Evolutionary conservation across 2,113 vertebrate species (phyloP), one percentile per base, ranked within the genome.

Genomic region (Ophthalmotilapia sp.): DNA sequence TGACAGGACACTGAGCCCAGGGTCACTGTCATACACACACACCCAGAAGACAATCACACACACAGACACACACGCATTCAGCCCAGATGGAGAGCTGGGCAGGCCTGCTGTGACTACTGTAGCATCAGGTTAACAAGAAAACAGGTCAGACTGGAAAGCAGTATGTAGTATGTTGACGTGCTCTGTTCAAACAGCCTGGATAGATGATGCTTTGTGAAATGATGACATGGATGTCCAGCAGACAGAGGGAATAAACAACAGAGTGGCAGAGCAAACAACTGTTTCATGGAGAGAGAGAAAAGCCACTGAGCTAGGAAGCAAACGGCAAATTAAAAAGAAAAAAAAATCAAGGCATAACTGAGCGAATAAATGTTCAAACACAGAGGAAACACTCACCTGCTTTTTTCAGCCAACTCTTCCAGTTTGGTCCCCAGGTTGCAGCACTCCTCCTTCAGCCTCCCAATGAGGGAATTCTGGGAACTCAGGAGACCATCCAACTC

Each of bases 391-490:
- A 21, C 96, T 87, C 90, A 97, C 98, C 98, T 97, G 96, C 95
- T 97, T 85, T 96, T 97, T 91, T 96, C 96, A 26, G 95, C 96
- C 56, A 96, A 86, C 68, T 97, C 92, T 84, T 98, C 97, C 95
- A 98, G 92, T 88, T 96, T 96, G 68, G 91, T 93, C 88, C 95
- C 96, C 88, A 99, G 94, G 2, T 79, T 83, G 89, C 91, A 96
- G 95, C 97, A 98, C 89, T 98, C 97, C 77, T 98, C 97, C 92
- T 97, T 98, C 92, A 99, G 92, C 94, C 97, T 98, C 93, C 93
- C 92, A 92, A 99, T 96, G 84, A 99, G 95, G 84, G 94, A 93
- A 90, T 98, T 98, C 95, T 99, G 98, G 93, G 97, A 97, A 81
- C 94, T 96, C 94, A 98, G 93, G 88, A 99, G 93, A 26, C 73